Base-by-base conservation (phyloP, 2,888 invertebrate genomes). In the Aelia acuminata region DNA sequence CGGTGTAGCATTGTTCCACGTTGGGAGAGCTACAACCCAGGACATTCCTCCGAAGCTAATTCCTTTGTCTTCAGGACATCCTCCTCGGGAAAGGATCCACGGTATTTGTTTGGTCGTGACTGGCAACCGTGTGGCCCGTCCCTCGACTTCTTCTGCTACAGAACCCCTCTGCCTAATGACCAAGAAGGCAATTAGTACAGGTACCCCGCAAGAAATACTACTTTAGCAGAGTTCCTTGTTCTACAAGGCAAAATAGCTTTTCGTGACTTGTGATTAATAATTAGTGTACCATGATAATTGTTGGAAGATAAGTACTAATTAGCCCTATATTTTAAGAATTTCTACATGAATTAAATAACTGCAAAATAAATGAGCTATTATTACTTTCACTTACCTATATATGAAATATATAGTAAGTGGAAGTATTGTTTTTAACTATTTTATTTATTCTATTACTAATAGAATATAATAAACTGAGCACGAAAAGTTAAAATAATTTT, bases 131-230 rank as follows among this genome's bases (percentile, higher is more conserved):
- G 63, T 70, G 31, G 63, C 18, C 63, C 63, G 63, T 35, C 35
- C 63, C 63, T 70, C 63, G 5, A 70, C 35, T 70, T 70, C 63
- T 70, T 70, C 63, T 70, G 18, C 8, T 18, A 70, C 63, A 70
- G 31, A 35, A 7, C 18, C 5, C 2, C 63, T 20, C 7, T 70
- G 31, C 35, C 63, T 70, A 70, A 70, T 70, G 63, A 70, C 63
- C 63, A 70, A 70, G 63, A 70, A 70, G 63, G 63, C 63, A 70
- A 70, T 70, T 70, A 70, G 63, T 35, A 70, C 31, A 70, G 35
- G 63, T 70, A 5, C 18, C 63, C 18, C 5, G 13, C 63, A 70
- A 70, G 63, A 70, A 70, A 70, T 70, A 70, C 18, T 35, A 70
- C 63, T 70, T 70, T 22, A 4, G 31, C 20, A 13, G 63, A 31